Conservation (phyloP, 2,888 invertebrate species). For the Sicus ferrugineus region DNA sequence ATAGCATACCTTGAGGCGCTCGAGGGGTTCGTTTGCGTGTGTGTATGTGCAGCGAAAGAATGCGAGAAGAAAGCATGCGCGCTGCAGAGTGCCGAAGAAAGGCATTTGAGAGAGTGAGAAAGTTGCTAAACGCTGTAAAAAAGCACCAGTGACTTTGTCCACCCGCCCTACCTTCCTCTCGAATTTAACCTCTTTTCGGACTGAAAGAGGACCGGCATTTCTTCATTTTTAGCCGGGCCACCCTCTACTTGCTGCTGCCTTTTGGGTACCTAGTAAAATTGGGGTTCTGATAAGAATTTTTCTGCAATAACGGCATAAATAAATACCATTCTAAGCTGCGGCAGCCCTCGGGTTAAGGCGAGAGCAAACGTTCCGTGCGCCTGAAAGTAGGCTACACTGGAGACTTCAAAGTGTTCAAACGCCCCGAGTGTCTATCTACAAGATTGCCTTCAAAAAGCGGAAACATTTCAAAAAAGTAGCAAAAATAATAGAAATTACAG, state of each 20-base stretch:
- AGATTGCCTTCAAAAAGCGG: neutral
- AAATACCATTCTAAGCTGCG: neutral
- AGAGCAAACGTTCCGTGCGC: neutral
- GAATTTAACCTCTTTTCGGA: no score
- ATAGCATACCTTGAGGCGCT: conserved; percentile 13
- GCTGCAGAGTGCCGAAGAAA: neutral
- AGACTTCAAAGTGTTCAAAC: neutral
- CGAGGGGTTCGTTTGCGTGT: no score
- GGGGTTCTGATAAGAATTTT: conserved; percentile 63
- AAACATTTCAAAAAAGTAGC: neutral
- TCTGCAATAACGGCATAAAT: conserved; percentile 37
- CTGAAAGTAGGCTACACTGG: conserved; percentile 2
- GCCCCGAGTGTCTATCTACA: neutral
- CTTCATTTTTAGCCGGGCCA: no score
- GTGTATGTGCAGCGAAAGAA: neutral
- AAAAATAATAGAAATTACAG: neutral
- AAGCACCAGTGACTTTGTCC: no score
- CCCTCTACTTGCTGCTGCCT: conserved; percentile 52
- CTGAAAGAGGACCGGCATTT: no score
- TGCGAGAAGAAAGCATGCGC: conserved; percentile 11
- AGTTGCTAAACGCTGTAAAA: no score
- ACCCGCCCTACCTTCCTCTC: no score
- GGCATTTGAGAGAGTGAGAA: no score
- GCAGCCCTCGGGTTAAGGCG: neutral
- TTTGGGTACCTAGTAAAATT: conserved; percentile 60